Conservation (phyloP, 2,888 invertebrate genomes). For the Microchrysa polita region DNA sequence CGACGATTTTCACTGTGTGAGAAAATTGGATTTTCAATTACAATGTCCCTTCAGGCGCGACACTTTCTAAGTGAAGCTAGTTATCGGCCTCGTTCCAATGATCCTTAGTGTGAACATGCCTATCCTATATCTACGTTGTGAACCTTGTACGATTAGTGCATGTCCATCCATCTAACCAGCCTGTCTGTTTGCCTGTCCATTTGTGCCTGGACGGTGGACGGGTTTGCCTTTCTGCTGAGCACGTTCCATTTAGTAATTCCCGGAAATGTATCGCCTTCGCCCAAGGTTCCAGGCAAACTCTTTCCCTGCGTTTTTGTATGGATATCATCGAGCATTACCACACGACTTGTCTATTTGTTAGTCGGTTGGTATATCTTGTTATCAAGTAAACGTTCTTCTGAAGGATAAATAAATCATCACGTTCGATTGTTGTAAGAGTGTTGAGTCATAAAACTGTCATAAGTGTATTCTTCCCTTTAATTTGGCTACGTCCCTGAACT, state of each 20-base stretch:
- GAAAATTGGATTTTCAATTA: slow-evolving; percentile 37
- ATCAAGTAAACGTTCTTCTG: slow-evolving; percentile 1
- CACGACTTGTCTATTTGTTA: neutral
- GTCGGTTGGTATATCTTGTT: neutral
- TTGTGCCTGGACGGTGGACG: neutral
- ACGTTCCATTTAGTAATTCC: slow-evolving; percentile 4
- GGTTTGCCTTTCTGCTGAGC: neutral
- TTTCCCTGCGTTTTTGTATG: neutral
- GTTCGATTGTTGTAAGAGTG: neutral
- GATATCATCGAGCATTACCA: neutral
- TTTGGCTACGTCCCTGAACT: neutral
- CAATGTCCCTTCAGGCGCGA: slow-evolving; percentile 9
- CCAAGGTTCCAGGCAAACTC: neutral
- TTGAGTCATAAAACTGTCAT: slow-evolving; percentile 14
- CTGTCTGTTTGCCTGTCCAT: slow-evolving; percentile 9
- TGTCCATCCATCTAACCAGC: neutral
- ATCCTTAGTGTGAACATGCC: neutral
- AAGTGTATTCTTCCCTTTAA: neutral
- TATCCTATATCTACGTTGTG: too few species aligned
- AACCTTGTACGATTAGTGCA: slow-evolving; percentile 17
- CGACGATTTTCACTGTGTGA: slow-evolving; percentile 26
- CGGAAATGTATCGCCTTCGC: neutral
- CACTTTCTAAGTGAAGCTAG: neutral
- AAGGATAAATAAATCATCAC: slow-evolving; percentile 23
- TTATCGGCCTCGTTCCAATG: neutral